A percentile compares a stretch with the other conserved stretches of the same genome.
Conservation (phyloP, 2,797 vertebrate species). For the Urophycis tenuis region DNA sequence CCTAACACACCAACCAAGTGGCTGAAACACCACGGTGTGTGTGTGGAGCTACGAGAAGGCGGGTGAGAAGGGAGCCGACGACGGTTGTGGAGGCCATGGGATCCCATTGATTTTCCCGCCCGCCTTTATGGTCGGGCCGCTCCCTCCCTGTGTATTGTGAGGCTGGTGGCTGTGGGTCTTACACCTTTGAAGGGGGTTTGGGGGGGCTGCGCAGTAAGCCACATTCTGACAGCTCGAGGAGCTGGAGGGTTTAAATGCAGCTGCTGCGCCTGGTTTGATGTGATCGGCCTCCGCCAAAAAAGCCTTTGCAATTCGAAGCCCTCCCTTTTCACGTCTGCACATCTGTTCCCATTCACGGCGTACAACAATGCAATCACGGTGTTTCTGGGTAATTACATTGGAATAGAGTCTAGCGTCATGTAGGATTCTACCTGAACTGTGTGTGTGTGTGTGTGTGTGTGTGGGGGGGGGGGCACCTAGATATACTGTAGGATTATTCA, state of each 20-base stretch:
- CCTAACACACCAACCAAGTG: conserved; percentile 28
- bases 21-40: conserved; percentile 22
- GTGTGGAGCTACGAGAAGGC: conserved; percentile 13
- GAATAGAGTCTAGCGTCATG: conserved; percentile 42
- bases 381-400: conserved; percentile 45
- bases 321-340: conserved; percentile 3
- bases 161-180: conserved; percentile 31
- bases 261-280: conserved; percentile 10
- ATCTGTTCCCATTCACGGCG: conserved; percentile 42
- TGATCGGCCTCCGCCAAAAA: conserved; percentile 16
- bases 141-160: conserved; percentile 38
- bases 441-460: too few relatives aligned
- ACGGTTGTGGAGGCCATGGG: conserved; percentile 45
- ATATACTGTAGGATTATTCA: conserved; percentile 37
- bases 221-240: conserved; percentile 19
- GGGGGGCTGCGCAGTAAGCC: conserved; percentile 17
- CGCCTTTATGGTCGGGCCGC: conserved; percentile 37
- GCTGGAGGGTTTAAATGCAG: conserved; percentile 25
- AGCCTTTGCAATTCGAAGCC: conserved; percentile 18
- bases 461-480: conserved; percentile 46
- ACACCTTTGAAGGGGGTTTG: conserved; percentile 16
- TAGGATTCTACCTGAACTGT: conserved; percentile 29
- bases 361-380: conserved; percentile 33
- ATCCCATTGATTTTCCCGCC: conserved; percentile 53
- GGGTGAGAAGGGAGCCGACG: conserved; percentile 40